Conservation (phyloP, 2,797 vertebrate species). For the Epinephelus coioides region DNA sequence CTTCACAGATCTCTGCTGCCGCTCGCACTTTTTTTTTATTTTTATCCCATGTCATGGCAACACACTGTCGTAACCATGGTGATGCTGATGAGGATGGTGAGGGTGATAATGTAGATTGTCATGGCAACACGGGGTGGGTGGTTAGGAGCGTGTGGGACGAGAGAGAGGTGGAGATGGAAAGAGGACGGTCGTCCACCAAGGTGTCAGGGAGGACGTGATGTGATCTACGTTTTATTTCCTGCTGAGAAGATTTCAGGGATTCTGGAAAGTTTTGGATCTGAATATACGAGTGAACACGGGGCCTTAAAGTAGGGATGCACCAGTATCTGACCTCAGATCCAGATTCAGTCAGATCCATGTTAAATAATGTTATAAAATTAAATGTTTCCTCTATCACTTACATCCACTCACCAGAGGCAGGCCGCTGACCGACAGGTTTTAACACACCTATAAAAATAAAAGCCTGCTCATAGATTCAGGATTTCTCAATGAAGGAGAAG, state of each 20-base stretch:
- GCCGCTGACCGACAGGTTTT: conserved; percentile 7
- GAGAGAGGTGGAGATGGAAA: conserved; percentile 3
- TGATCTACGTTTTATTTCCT: neutral
- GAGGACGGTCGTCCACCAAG: neutral
- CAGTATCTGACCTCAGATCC: neutral
- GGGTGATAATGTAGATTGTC: conserved; percentile 82
- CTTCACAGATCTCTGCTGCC: conserved; percentile 38
- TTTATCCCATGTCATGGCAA: conserved; percentile 44
- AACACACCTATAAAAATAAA: neutral
- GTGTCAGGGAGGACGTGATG: conserved; percentile 1
- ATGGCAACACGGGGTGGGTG: conserved; percentile 79
- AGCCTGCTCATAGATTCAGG: neutral
- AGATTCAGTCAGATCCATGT: neutral
- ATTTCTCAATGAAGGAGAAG: neutral
- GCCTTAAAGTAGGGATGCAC: conserved; percentile 4
- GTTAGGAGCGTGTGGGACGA: conserved; percentile 39
- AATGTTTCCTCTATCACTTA: neutral
- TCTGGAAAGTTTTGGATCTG: neutral
- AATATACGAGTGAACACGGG: neutral
- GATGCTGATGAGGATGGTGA: conserved; percentile 53
- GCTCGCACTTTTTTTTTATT: conserved; percentile 21
- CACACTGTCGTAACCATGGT: conserved; percentile 53
- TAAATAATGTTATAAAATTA: no score
- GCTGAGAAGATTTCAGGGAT: neutral
- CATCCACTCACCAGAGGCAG: neutral